A percentile compares a stretch with the other conserved stretches of the same genome.
These are phyloP conservation scores for Microchrysa polita DNA, from an alignment of 2,888 invertebrate genomes.

Conservation along the genomic window DNA sequence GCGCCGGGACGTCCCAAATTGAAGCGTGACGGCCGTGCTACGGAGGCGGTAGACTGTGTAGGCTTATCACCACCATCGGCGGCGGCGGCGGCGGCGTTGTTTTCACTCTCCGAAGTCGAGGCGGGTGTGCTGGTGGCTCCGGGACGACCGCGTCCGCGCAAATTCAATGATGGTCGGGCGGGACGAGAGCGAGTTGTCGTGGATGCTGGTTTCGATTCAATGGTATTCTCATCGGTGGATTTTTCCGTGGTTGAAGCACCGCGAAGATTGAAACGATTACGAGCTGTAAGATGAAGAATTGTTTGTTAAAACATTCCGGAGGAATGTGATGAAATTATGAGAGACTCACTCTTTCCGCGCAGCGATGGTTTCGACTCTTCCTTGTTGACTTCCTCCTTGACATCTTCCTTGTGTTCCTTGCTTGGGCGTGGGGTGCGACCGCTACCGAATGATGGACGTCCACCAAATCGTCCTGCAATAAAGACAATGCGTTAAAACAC, in stretches of 20 bases:
- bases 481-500: neutral
- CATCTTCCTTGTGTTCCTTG: constrained; percentile 55
- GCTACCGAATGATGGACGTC: constrained; percentile 61
- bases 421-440: constrained; percentile 57
- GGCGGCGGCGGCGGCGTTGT: constrained; percentile 46
- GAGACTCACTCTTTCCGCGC: constrained; percentile 61
- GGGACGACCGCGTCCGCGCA: constrained; percentile 61
- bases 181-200: constrained; percentile 58
- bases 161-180: constrained; percentile 58
- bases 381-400: constrained; percentile 59
- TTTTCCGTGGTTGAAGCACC: constrained; percentile 58
- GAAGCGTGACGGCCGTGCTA: constrained; percentile 60
- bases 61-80: constrained; percentile 55
- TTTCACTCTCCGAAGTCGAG: constrained; percentile 50
- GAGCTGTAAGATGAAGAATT: constrained; percentile 55
- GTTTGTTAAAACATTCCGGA: neutral
- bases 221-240: constrained; percentile 53
- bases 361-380: constrained; percentile 59
- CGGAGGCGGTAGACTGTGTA: constrained; percentile 51
- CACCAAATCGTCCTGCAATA: constrained; percentile 60
- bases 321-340: too few species aligned
- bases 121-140: constrained; percentile 57
- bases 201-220: constrained; percentile 56
- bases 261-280: constrained; percentile 63
- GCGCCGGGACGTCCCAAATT: constrained; percentile 58